Percentiles rank a stretch among this genome's conserved stretches.
Conservation (phyloP, 2,888 invertebrate species). For the Dichetophora obliterata region DNA sequence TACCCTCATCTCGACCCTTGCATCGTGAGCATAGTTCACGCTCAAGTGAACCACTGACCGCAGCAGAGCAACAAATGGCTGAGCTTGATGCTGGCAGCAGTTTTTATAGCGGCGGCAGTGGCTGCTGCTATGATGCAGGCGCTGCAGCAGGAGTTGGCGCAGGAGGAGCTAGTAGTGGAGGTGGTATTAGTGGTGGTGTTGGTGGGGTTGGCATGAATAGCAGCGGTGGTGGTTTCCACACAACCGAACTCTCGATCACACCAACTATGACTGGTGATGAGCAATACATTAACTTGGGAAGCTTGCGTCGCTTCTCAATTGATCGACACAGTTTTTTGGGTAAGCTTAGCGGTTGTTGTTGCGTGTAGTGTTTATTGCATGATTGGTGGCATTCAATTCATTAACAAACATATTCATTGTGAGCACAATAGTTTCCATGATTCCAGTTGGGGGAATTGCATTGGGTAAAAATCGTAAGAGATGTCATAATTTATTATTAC, state of each 20-base stretch:
- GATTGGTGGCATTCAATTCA: slow-evolving; percentile 4
- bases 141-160: slow-evolving; percentile 37
- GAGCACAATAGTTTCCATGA: background rate
- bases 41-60: slow-evolving; percentile 66
- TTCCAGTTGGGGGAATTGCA: no score
- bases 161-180: slow-evolving; percentile 44
- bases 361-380: slow-evolving; percentile 19
- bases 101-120: slow-evolving; percentile 51
- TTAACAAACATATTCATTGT: background rate
- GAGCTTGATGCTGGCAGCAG: slow-evolving; percentile 61
- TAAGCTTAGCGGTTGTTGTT: slow-evolving; percentile 54
- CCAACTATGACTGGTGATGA: slow-evolving; percentile 66
- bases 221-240: slow-evolving; percentile 59
- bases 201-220: slow-evolving; percentile 47
- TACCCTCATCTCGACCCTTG: slow-evolving; percentile 66
- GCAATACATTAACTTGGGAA: slow-evolving; percentile 68
- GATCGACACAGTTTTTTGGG: slow-evolving; percentile 69
- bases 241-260: slow-evolving; percentile 67
- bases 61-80: slow-evolving; percentile 65
- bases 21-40: slow-evolving; percentile 66
- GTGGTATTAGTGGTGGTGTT: slow-evolving; percentile 46
- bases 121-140: slow-evolving; percentile 46
- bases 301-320: slow-evolving; percentile 67
- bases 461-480: no score
- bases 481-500: no score